Conservation (phyloP, 2,888 invertebrate species). For the Drosophila nr. fundita region DNA sequence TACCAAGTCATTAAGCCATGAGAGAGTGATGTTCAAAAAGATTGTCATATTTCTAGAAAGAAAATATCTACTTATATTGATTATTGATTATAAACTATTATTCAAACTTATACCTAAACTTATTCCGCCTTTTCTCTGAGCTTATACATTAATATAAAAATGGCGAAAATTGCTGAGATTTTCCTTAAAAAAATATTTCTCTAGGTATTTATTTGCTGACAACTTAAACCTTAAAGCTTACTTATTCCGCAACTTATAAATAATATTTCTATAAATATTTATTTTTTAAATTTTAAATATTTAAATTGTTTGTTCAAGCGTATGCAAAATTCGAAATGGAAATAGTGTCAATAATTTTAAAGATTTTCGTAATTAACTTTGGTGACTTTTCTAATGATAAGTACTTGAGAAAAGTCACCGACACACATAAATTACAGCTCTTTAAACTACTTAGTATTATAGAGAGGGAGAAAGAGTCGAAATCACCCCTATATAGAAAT, state of each 20-base stretch:
- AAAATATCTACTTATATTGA: neutral
- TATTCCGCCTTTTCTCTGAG: neutral
- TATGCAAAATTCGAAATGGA: neutral
- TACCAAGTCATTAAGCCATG: conserved; percentile 44
- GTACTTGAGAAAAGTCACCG: conserved; percentile 9
- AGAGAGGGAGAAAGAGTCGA: neutral
- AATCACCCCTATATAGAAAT: conserved; percentile 39
- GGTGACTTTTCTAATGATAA: conserved; percentile 29
- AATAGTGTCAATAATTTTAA: neutral
- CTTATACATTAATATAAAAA: too few species aligned
- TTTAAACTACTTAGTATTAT: conserved; percentile 12
- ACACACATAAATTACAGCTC: conserved; percentile 8
- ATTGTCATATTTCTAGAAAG: neutral
- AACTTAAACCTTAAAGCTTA: neutral
- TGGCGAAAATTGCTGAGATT: fast-evolving
- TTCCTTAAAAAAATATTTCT: neutral
- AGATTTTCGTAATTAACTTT: conserved; percentile 21
- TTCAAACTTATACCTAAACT: neutral
- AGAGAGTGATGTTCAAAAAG: neutral
- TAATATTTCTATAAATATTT: neutral
- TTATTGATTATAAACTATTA: neutral
- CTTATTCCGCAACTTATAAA: neutral
- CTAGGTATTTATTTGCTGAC: neutral
- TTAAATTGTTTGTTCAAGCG: neutral
- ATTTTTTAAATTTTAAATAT: neutral